Percentiles rank a stretch among this genome's conserved stretches.
Evolutionary conservation across 2,888 invertebrate species (phyloP).

Genomic region (Muscina levida): DNA sequence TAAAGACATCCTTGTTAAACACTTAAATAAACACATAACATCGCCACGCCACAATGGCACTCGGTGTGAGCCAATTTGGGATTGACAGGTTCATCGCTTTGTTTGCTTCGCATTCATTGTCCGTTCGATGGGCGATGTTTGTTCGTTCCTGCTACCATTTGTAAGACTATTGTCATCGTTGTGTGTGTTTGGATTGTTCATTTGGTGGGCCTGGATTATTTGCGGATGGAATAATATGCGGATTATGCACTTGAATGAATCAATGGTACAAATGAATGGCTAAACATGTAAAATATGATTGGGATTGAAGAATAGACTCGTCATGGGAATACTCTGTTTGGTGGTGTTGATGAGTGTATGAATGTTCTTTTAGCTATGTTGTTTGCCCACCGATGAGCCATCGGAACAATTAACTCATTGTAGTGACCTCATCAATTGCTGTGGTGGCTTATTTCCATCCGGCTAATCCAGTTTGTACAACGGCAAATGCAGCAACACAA

Average conservation of each 20-base stretch:
- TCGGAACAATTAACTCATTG: constrained; percentile 31
- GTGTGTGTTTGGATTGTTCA: constrained; percentile 28
- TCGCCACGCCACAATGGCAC: constrained; percentile 43
- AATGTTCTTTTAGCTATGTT: constrained; percentile 6
- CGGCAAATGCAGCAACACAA: constrained; percentile 7
- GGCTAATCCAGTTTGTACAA: constrained; percentile 68
- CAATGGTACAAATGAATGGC: constrained; percentile 50
- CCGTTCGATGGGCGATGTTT: constrained; percentile 37
- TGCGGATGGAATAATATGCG: constrained; percentile 62
- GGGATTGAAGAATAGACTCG: constrained; percentile 27
- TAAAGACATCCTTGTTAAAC: constrained; percentile 35
- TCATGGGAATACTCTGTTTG: constrained; percentile 60
- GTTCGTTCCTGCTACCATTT: background rate
- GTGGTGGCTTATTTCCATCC: constrained; percentile 70
- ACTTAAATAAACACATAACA: constrained; percentile 36
- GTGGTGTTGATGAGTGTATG: constrained; percentile 43
- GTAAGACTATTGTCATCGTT: background rate
- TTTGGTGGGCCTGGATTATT: constrained; percentile 58
- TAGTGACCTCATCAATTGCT: constrained; percentile 25
- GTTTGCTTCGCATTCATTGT: constrained; percentile 54
- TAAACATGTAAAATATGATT: constrained; percentile 52
- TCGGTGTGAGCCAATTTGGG: constrained; percentile 44
- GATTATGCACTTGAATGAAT: constrained; percentile 65
- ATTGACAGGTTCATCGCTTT: constrained; percentile 62
- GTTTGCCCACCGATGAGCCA: background rate